A percentile compares a stretch with the other conserved stretches of the same genome.
Evolutionary conservation across 2,888 invertebrate genomes (phyloP).

Genomic region (Pachydiplax longipennis): DNA sequence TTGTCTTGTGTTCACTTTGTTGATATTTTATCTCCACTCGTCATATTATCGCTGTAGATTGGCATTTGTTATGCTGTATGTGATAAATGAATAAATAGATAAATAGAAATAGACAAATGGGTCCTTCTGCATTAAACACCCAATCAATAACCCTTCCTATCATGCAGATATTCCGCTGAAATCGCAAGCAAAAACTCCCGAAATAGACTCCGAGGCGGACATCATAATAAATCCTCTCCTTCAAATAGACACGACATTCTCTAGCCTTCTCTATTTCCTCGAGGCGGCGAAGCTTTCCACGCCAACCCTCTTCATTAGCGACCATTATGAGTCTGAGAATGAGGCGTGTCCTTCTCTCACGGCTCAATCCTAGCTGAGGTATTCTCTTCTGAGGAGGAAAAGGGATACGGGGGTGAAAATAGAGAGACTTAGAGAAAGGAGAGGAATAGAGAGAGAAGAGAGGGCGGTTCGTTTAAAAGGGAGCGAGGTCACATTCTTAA

Average conservation of each 20-base stretch:
- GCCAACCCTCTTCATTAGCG: not conserved
- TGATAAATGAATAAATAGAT: no score
- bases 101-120: no score
- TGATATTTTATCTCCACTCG: no score
- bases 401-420: not conserved
- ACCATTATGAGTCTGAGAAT: not conserved
- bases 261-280: not conserved
- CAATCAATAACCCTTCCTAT: no score
- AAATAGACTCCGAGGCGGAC: no score
- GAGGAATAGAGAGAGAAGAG: not conserved
- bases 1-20: no score
- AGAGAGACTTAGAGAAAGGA: not conserved
- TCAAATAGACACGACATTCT: not conserved
- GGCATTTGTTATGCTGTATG: no score
- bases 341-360: not conserved
- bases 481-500: not conserved
- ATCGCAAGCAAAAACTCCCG: no score
- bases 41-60: no score
- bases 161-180: no score
- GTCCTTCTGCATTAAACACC: no score
- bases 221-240: no score
- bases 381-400: not conserved
- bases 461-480: not conserved
- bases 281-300: not conserved
- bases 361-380: not conserved